Conservation (phyloP, 1,140 invertebrate species). For the Venustaconcha ellipsiformis region DNA sequence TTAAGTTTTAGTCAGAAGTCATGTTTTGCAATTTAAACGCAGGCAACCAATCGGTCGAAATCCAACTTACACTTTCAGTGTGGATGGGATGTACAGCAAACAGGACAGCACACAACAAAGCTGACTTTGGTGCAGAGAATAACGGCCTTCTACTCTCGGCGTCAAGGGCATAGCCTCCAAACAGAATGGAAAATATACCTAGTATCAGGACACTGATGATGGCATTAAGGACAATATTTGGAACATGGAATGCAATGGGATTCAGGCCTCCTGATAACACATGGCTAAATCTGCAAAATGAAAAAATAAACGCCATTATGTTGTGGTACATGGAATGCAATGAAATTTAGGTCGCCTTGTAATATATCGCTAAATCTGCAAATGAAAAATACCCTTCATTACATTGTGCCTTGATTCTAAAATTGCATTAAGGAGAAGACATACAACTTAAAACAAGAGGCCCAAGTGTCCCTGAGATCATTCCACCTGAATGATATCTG, state of each 20-base stretch:
- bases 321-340: conserved; percentile 68
- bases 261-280: conserved; percentile 72
- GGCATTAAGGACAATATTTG: conserved; percentile 71
- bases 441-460: too few species aligned
- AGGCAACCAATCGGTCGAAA: background rate
- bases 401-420: background rate
- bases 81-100: conserved; percentile 97
- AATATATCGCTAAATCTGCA: conserved; percentile 80
- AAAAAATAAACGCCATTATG: background rate
- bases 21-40: background rate
- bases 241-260: conserved; percentile 70
- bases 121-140: conserved; percentile 45
- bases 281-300: conserved; percentile 81
- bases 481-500: too few species aligned
- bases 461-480: too few species aligned
- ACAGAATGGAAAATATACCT: conserved; percentile 70
- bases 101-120: conserved; percentile 79
- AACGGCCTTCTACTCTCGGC: conserved; percentile 12
- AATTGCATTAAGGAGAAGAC: background rate
- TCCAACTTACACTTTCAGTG: conserved; percentile 89
- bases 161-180: conserved; percentile 34
- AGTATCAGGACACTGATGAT: conserved; percentile 67
- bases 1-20: too few species aligned
- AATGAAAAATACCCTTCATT: conserved; percentile 44
- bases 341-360: conserved; percentile 72